These are phyloP conservation scores for Rhyacichthys aspro DNA, from an alignment of 2,797 vertebrate genomes.

Conservation along the genomic window DNA sequence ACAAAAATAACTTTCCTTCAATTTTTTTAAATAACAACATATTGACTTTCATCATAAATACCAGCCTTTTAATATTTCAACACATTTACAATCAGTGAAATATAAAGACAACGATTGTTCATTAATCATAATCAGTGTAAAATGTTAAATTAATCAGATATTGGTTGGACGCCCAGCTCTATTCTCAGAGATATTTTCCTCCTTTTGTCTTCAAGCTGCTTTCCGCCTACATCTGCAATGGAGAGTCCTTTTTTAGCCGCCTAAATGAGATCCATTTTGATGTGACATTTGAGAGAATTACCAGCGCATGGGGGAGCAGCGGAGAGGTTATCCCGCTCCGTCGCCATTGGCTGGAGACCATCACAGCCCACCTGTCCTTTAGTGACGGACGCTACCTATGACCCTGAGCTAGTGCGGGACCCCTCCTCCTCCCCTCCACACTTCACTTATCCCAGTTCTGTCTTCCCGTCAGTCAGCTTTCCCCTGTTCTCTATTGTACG, in stretches of 20 bases:
- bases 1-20: too few relatives aligned
- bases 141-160: background rate
- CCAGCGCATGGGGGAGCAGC: slow-evolving; percentile 56
- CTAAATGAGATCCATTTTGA: slow-evolving; percentile 79
- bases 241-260: slow-evolving; percentile 61
- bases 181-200: too few relatives aligned
- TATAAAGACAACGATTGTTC: too few relatives aligned
- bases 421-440: slow-evolving; percentile 25
- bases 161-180: background rate
- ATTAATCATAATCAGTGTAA: background rate
- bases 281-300: slow-evolving; percentile 81
- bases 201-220: background rate
- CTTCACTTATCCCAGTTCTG: slow-evolving; percentile 70
- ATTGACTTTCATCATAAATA: too few relatives aligned
- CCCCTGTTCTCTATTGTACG: slow-evolving; percentile 59
- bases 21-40: too few relatives aligned
- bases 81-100: too few relatives aligned
- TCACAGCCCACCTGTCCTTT: slow-evolving; percentile 67
- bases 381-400: slow-evolving; percentile 65
- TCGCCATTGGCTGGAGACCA: slow-evolving; percentile 55
- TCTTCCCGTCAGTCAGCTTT: slow-evolving; percentile 65
- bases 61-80: too few relatives aligned
- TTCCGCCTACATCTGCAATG: slow-evolving; percentile 62
- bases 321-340: slow-evolving; percentile 60
- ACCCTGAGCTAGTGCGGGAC: slow-evolving; percentile 66